Conservation (phyloP, 2,888 invertebrate genomes). For the Crossocerus cetratus region DNA sequence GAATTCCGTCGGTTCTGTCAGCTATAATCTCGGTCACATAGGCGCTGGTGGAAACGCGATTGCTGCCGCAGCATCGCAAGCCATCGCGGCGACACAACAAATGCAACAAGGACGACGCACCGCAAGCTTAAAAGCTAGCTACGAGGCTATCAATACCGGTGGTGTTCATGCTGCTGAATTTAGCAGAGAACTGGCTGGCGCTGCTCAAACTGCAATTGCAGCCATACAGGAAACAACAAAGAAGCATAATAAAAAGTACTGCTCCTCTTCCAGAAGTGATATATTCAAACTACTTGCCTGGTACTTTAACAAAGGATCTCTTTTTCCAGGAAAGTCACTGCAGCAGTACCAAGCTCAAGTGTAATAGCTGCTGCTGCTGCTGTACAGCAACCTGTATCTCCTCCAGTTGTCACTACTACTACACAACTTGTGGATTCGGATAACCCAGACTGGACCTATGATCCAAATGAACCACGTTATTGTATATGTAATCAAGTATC, state of each 20-base stretch:
- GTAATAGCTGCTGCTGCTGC: conserved; percentile 68
- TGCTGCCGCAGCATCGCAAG: conserved; percentile 96
- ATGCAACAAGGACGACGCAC: conserved; percentile 97
- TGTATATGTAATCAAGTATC: conserved; percentile 98
- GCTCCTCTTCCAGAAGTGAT: background rate
- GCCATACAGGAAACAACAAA: conserved; percentile 83
- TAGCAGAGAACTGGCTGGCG: conserved; percentile 84
- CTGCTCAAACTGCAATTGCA: conserved; percentile 85
- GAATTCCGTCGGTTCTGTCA: conserved; percentile 76
- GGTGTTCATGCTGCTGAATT: conserved; percentile 83
- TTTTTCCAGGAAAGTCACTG: conserved; percentile 70
- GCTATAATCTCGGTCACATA: conserved; percentile 88
- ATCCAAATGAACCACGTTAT: conserved; percentile 97
- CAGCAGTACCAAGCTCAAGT: conserved; percentile 69
- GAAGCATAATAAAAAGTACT: conserved; percentile 81
- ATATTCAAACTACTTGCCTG: conserved; percentile 18
- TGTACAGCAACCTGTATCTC: conserved; percentile 75
- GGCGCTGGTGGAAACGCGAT: conserved; percentile 93
- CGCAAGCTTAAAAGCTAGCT: conserved; percentile 95
- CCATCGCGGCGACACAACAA: conserved; percentile 96
- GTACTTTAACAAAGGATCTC: background rate
- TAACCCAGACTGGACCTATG: conserved; percentile 93
- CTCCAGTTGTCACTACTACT: conserved; percentile 74
- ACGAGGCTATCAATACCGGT: conserved; percentile 90
- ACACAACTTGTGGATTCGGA: conserved; percentile 80